Evolutionary conservation across 2,888 invertebrate genomes (phyloP), one percentile per base, ranked within the genome.

Genomic region (Zootermopsis nevadensis): DNA sequence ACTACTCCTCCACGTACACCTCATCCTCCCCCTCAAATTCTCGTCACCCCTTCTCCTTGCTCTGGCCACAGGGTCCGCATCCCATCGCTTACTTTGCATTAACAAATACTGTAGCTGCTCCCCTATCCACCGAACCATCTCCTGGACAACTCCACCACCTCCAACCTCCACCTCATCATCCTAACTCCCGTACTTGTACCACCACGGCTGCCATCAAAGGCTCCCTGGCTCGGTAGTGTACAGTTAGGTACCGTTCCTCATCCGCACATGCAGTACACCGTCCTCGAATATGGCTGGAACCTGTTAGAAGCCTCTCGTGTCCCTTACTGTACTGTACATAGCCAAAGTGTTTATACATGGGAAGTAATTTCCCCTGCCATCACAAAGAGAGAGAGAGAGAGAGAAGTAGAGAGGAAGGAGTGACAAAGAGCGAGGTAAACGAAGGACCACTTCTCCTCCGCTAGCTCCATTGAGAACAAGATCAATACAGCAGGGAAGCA

Each of bases 321-420:
- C 74, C 72, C 76, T 35, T 76, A 77, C 82, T 82, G 79, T 82
- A 80, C 81, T 83, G 83, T 79, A 84, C 83, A 84, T 83, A 84
- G 85, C 74, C 84, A 80, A 85, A 85, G 85, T 85, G 85, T 85
- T 84, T 85, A 84, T 85, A 84, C 85, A 85, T 85, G 85, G 83
- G 81, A 85, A 85, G 85, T 85, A 85, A 85, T 85, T 85, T 85
- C 84, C 84, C 83, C 83, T 81, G 82, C 83, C 81, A 67, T 77
- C 77, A 76, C 80, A 33, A 27, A 60, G 81, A 67, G 84, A 55
- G 83, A 48, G 84, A 76, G 82, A 27, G 53, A 81, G 74, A 33
- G 60, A 60, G 30, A 72, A 38, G 82, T n/a, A 66, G 55, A 22
- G 60, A 79, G 79, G 67, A 53, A 35, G 81, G 19, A 76, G n/a